A percentile compares a stretch with the other conserved stretches of the same genome.
Conservation (phyloP, 2,888 invertebrate genomes). For the Malachius bipustulatus region DNA sequence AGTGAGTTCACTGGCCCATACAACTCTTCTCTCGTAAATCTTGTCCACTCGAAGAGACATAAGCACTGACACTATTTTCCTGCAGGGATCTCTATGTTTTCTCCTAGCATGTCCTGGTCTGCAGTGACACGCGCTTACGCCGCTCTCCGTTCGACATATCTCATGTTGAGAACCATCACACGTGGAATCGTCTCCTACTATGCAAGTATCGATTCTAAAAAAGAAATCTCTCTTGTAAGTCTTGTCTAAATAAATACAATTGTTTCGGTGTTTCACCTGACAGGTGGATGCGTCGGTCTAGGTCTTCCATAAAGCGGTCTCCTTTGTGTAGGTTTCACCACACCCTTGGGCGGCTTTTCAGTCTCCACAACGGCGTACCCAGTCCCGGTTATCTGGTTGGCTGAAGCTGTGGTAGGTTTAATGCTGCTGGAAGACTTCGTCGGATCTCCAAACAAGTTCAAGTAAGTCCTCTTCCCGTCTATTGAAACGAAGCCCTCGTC, state of each 20-base stretch:
- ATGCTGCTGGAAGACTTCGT: constrained; percentile 27
- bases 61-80: constrained; percentile 64
- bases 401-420: constrained; percentile 32
- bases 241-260: not conserved
- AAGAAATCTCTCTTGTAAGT: constrained; percentile 8
- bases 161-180: constrained; percentile 83
- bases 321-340: constrained; percentile 36
- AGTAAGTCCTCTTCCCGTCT: constrained; percentile 79
- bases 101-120: constrained; percentile 63
- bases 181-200: constrained; percentile 84
- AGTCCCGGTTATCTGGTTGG: constrained; percentile 43
- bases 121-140: constrained; percentile 82
- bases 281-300: constrained; percentile 50
- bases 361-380: constrained; percentile 54
- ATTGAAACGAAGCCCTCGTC: constrained; percentile 83
- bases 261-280: constrained; percentile 40
- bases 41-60: constrained; percentile 72
- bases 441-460: constrained; percentile 66
- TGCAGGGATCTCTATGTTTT: constrained; percentile 63
- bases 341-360: constrained; percentile 36
- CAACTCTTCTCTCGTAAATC: constrained; percentile 65
- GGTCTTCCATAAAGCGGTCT: constrained; percentile 45
- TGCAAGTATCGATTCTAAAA: constrained; percentile 77
- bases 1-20: constrained; percentile 63
- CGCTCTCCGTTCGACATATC: constrained; percentile 72